These are phyloP conservation scores for Upupa epops DNA, from an alignment of 2,113 vertebrate genomes.

Conservation along the genomic window DNA sequence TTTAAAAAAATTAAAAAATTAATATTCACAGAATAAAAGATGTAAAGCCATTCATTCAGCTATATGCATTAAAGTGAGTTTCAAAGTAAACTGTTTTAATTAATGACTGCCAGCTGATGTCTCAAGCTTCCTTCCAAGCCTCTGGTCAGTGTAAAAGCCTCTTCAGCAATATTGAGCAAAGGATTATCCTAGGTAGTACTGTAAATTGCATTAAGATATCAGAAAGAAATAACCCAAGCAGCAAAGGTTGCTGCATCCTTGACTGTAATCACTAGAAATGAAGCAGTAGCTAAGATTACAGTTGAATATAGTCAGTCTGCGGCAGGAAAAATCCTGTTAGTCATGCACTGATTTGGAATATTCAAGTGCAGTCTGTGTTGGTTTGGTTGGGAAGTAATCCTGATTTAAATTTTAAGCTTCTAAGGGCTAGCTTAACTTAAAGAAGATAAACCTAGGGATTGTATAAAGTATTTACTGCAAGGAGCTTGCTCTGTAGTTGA, in stretches of 20 bases:
- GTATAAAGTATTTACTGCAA: background rate
- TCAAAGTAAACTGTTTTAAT: slow-evolving; percentile 11
- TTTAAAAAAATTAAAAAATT: background rate
- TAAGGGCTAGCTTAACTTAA: slow-evolving; percentile 56
- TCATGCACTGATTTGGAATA: slow-evolving; percentile 60
- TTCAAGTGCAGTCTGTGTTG: slow-evolving; percentile 33
- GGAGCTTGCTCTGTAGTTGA: slow-evolving; percentile 1
- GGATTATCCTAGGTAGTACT: slow-evolving; percentile 18
- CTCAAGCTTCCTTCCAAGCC: slow-evolving; percentile 24
- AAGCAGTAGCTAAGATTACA: slow-evolving; percentile 14
- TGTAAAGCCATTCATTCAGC: background rate
- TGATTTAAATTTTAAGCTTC: slow-evolving; percentile 60
- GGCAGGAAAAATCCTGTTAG: slow-evolving; percentile 29
- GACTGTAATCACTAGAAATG: slow-evolving; percentile 22
- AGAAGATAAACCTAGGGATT: slow-evolving; percentile 54
- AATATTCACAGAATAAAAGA: background rate
- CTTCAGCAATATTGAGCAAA: slow-evolving; percentile 43
- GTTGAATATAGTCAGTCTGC: background rate
- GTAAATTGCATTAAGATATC: slow-evolving; percentile 51
- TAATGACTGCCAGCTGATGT: background rate
- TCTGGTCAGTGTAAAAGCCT: slow-evolving; percentile 46
- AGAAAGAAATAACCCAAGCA: slow-evolving; percentile 40
- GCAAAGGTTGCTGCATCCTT: slow-evolving; percentile 51
- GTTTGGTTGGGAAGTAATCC: slow-evolving; percentile 36
- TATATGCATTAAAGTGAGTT: background rate